Percentiles rank a stretch among this genome's conserved stretches.
phyloP scores from a whole-genome alignment of 2,888 invertebrate species.

The Sipunculus nudus region DNA sequence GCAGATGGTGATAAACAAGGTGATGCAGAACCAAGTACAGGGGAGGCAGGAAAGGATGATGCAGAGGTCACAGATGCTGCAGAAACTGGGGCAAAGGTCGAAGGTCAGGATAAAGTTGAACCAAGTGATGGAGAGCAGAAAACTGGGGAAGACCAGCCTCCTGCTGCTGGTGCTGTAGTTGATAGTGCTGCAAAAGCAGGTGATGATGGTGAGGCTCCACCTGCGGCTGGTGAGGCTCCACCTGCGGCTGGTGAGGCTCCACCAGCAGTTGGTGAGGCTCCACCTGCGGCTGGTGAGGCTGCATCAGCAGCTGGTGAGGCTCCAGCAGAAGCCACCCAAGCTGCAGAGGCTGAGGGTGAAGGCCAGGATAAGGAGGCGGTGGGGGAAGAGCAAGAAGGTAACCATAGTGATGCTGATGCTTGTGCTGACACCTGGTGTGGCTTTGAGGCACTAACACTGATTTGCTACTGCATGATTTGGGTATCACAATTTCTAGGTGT shows the following conservation, averaged over 20 bases:
- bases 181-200: neutral
- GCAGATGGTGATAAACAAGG: neutral
- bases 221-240: neutral
- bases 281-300: neutral
- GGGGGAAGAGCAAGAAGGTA: too few species aligned
- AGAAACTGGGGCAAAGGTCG: neutral
- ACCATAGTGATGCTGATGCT: too few species aligned
- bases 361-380: constrained; percentile 9
- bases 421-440: too few species aligned
- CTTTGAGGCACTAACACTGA: too few species aligned
- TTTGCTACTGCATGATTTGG: too few species aligned
- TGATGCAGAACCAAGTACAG: neutral
- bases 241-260: neutral
- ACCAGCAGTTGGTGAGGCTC: too few species aligned
- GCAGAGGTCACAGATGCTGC: neutral
- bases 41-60: neutral
- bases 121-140: neutral
- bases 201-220: neutral
- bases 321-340: neutral
- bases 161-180: neutral
- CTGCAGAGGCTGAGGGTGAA: constrained; percentile 18
- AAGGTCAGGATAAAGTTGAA: neutral
- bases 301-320: neutral
- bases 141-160: neutral
- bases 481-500: too few species aligned